These are phyloP conservation scores for Philereme vetulata DNA, from an alignment of 2,888 invertebrate genomes.

Conservation along the genomic window DNA sequence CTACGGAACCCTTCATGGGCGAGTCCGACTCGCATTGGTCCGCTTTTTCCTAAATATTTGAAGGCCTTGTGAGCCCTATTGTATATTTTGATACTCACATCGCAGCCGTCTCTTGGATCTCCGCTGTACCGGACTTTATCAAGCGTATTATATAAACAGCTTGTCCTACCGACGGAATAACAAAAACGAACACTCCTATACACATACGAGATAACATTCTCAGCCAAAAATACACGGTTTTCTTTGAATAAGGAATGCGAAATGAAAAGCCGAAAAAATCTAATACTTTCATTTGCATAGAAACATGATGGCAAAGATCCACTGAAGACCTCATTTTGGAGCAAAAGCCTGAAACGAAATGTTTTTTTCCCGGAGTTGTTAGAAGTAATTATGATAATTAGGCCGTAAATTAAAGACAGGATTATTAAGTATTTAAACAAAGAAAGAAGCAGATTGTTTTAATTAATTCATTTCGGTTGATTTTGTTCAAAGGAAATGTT, in stretches of 20 bases:
- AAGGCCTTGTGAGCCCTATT: not conserved
- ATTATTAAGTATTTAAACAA: constrained; percentile 29
- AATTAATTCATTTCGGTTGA: constrained; percentile 15
- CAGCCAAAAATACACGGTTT: constrained; percentile 50
- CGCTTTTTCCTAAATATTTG: too few species aligned
- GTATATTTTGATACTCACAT: constrained; percentile 49
- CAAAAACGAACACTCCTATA: constrained; percentile 44
- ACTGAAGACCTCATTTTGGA: constrained; percentile 43
- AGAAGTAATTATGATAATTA: constrained; percentile 32
- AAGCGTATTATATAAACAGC: constrained; percentile 49
- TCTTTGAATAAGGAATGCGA: constrained; percentile 49
- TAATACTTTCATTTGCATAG: constrained; percentile 50
- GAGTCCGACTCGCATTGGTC: too few species aligned
- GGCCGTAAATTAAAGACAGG: constrained; percentile 26
- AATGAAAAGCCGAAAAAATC: constrained; percentile 56
- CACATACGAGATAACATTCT: constrained; percentile 41
- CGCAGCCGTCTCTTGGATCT: constrained; percentile 55
- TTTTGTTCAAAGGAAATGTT: constrained; percentile 14
- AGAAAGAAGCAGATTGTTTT: constrained; percentile 27
- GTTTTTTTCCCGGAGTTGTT: constrained; percentile 18
- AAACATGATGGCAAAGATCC: constrained; percentile 50
- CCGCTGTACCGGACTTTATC: constrained; percentile 46
- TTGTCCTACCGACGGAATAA: constrained; percentile 53
- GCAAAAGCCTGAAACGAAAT: constrained; percentile 27
- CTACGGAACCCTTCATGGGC: too few species aligned